Conservation (phyloP, 2,797 vertebrate species). For the Neosalanx taihuensis region DNA sequence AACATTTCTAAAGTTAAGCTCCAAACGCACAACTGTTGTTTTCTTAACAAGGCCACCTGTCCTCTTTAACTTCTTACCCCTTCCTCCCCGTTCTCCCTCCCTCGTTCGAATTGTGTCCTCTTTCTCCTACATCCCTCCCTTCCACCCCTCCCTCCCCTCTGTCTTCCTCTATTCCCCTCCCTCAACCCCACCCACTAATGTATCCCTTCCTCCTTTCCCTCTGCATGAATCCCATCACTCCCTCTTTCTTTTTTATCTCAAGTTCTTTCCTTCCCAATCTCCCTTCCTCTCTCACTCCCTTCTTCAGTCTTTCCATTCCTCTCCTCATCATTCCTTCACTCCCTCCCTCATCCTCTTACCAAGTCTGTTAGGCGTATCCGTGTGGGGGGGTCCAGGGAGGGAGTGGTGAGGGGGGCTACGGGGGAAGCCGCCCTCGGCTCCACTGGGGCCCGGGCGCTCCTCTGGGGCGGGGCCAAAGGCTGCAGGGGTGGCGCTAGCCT, state of each 20-base stretch:
- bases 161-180: too few relatives aligned
- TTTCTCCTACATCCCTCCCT: not conserved
- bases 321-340: not conserved
- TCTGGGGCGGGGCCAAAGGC: conserved; percentile 63
- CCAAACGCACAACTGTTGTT: not conserved
- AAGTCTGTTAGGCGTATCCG: conserved; percentile 76
- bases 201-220: too few relatives aligned
- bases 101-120: too few relatives aligned
- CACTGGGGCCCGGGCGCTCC: conserved; percentile 67
- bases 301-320: too few relatives aligned
- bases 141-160: not conserved
- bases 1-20: not conserved
- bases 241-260: too few relatives aligned
- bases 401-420: conserved; percentile 70
- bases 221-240: too few relatives aligned
- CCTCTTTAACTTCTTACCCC: too few relatives aligned
- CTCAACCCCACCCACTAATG: too few relatives aligned
- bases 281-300: too few relatives aligned
- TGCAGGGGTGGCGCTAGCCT: conserved; percentile 68
- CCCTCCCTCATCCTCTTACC: conserved; percentile 66
- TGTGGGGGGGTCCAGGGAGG: conserved; percentile 68
- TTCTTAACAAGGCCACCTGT: too few relatives aligned
- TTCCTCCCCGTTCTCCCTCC: too few relatives aligned
- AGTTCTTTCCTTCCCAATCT: too few relatives aligned
- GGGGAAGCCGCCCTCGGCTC: conserved; percentile 75